phyloP scores from a whole-genome alignment of 2,797 vertebrate genomes.

The Malacoctenus gilli region DNA sequence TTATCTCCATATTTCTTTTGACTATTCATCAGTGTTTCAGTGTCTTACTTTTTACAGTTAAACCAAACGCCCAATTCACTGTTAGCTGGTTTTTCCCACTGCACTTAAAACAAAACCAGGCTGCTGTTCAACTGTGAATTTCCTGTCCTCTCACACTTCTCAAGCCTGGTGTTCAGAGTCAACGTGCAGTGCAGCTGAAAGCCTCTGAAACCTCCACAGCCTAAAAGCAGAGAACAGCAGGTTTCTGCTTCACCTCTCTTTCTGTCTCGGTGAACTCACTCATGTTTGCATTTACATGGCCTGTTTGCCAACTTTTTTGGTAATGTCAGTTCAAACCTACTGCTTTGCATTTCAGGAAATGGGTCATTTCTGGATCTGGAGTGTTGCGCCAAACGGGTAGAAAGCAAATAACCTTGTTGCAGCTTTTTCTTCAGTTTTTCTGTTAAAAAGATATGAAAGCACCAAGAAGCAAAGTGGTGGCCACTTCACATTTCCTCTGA shows the following conservation, averaged over 20 bases:
- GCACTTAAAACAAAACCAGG: slow-evolving; percentile 15
- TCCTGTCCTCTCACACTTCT: neutral
- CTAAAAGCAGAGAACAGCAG: slow-evolving; percentile 17
- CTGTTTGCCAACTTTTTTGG: slow-evolving; percentile 11
- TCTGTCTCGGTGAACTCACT: slow-evolving; percentile 20
- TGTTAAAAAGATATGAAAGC: too few relatives aligned
- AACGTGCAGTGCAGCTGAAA: slow-evolving; percentile 12
- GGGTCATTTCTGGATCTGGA: slow-evolving; percentile 23
- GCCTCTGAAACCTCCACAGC: slow-evolving; percentile 41
- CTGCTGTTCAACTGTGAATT: slow-evolving; percentile 8
- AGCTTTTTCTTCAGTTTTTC: neutral
- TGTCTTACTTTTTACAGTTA: neutral
- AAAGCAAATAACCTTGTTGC: neutral
- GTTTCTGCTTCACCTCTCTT: slow-evolving; percentile 37
- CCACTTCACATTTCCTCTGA: too few relatives aligned
- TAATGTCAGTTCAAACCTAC: slow-evolving; percentile 18
- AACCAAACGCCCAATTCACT: neutral
- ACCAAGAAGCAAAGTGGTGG: too few relatives aligned
- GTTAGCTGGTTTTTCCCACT: neutral
- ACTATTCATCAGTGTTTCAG: neutral
- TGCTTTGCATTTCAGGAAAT: slow-evolving; percentile 63
- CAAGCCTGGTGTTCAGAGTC: slow-evolving; percentile 5
- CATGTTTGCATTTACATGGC: slow-evolving; percentile 24
- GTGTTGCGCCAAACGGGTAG: neutral
- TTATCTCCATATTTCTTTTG: neutral